Evolutionary conservation across 2,797 vertebrate genomes (phyloP), one percentile per base, ranked within the genome.

Genomic region (Molossus molossus): DNA sequence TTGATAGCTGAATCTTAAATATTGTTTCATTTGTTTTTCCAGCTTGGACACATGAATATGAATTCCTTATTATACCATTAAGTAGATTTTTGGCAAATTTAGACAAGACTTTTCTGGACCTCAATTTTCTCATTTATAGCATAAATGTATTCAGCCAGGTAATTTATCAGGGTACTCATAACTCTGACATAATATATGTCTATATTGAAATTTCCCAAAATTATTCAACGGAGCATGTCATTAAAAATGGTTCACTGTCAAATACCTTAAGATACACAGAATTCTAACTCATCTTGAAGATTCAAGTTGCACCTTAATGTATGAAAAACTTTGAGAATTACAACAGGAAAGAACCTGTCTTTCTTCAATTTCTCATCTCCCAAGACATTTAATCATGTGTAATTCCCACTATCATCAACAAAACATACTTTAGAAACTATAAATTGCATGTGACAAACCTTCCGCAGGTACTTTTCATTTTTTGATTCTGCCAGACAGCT

Each of bases 401-500:
- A 88, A 89, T 82, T 64, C 21, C 23, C 53, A 91, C 45, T 91
- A 77, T 77, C 15, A 76, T 87, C 14, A 91, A 96, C 57, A 85
- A 50, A 96, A 86, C 29, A 83, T 57, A 77, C 12, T 60, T 55
- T 81, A 81, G 21, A 90, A 94, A 77, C 3, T 15, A 37, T 27
- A 91, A 60, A 87, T n/a, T 45, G 64, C 73, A 84, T n/a, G 4
- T 90, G 81, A 50, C 48, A 73, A 65, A 90, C 60, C 9, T 72
- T 88, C 40, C 40, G 45, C 4, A 75, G 48, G 20, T n/a, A 91
- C 37, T 69, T 92, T 9, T 4, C 11, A 37, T 45, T 79, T 33
- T 45, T 88, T 87, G n/a, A 93, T 76, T 93, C n/a, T 20, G 9
- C 5, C 21, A 64, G 65, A 91, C 29, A 79, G 2, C 6, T 76